Evolutionary conservation across 2,113 vertebrate genomes (phyloP).

Genomic region (Xenotilapia caudafasciata): DNA sequence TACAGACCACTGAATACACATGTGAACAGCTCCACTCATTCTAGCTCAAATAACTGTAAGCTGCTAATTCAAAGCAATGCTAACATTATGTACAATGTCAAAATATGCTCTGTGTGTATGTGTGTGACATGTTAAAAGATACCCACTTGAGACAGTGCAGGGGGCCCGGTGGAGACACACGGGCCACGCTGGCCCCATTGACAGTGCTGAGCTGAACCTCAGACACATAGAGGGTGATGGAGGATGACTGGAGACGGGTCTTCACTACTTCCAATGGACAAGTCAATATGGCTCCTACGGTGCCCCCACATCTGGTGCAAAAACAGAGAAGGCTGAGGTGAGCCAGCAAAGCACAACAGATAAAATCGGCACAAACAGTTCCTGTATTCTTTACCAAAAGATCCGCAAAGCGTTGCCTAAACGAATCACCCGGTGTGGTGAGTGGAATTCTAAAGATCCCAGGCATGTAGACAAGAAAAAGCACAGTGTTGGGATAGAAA

Average conservation of each 20-base stretch:
- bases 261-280: constrained; percentile 98
- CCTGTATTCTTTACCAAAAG: neutral
- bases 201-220: constrained; percentile 91
- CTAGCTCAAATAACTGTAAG: neutral
- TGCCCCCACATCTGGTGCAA: constrained; percentile 88
- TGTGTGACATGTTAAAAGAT: neutral
- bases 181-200: constrained; percentile 82
- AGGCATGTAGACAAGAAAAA: constrained; percentile 2
- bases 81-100: neutral
- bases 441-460: constrained; percentile 11
- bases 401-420: neutral
- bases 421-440: neutral
- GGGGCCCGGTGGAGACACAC: constrained; percentile 87
- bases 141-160: constrained; percentile 93
- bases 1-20: neutral
- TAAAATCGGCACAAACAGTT: neutral
- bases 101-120: neutral
- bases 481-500: constrained; percentile 10
- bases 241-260: constrained; percentile 93
- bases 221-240: constrained; percentile 89
- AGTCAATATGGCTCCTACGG: constrained; percentile 95
- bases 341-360: neutral
- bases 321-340: neutral
- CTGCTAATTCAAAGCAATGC: neutral
- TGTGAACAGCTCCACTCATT: neutral